Conservation (phyloP, 2,797 vertebrate genomes). For the Crenichthys baileyi region DNA sequence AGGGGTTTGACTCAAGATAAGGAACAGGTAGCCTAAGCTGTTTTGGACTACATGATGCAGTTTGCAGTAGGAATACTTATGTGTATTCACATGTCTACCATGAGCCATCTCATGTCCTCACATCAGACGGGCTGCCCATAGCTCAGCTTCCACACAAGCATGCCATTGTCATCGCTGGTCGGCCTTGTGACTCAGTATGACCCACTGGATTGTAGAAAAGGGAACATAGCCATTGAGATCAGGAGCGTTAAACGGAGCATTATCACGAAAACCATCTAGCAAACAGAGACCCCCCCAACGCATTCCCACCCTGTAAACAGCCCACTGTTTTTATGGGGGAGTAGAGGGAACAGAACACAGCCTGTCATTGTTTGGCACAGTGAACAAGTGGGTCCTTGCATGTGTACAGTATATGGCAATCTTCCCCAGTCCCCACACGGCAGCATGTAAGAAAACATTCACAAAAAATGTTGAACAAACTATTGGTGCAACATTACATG, state of each 20-base stretch:
- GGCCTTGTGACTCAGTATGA: constrained; percentile 82
- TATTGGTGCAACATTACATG: not conserved
- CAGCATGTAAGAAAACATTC: constrained; percentile 16
- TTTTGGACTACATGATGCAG: constrained; percentile 13
- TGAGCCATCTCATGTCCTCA: constrained; percentile 67
- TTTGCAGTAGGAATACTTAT: not conserved
- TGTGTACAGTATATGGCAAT: constrained; percentile 57
- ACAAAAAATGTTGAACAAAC: constrained; percentile 45
- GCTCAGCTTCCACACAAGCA: constrained; percentile 70
- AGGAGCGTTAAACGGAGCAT: constrained; percentile 64
- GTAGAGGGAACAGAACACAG: constrained; percentile 70
- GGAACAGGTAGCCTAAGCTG: not conserved
- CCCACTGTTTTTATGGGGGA: constrained; percentile 65
- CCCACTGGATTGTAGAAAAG: constrained; percentile 62
- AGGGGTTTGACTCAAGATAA: constrained; percentile 24
- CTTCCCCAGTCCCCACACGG: constrained; percentile 49
- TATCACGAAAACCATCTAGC: constrained; percentile 71
- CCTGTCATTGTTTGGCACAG: constrained; percentile 73
- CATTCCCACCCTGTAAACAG: constrained; percentile 62
- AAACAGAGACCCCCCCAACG: constrained; percentile 48
- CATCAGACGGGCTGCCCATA: constrained; percentile 55
- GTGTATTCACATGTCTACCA: constrained; percentile 50
- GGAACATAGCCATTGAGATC: constrained; percentile 61
- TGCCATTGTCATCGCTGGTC: constrained; percentile 77
- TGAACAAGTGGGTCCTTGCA: constrained; percentile 68